Evolutionary conservation across 2,113 vertebrate species (phyloP), one percentile per base, ranked within the genome.

Genomic region (Sorex fumeus): DNA sequence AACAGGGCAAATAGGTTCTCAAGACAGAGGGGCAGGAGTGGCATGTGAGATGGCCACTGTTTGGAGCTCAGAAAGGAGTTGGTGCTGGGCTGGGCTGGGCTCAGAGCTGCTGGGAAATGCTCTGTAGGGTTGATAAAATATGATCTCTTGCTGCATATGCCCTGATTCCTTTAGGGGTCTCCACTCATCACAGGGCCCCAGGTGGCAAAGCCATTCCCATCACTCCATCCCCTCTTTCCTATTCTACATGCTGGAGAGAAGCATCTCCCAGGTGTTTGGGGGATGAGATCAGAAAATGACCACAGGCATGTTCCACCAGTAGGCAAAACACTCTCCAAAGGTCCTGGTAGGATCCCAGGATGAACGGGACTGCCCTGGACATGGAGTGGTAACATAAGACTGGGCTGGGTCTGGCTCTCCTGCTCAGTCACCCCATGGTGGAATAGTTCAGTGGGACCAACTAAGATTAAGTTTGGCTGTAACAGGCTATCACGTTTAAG

Each of bases 1-100:
- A 0, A 82, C 9, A 30, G 32, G 88, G 18, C 25, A n/a, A 95
- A 95, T 95, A 62, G 84, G 95, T 96, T 93, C 77, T 91, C 30
- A 11, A 64, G 77, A 27, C 8, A 9, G n/a, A n/a, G n/a, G 13
- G 83, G 36, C 6, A 0, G 88, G 70, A 9, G 30, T 5, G 5
- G 32, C 57, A 15, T 3, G 19, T 28, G 78, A 77, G 47, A 90
- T 3, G 16, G 32, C 30, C 28, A 23, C 45, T 18, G 3, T 72
- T 45, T 81, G 40, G 18, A 77, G 30, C 23, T 10, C 36, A 43
- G 53, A 53, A 53, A 53, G 18, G 53, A 53, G 4, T 19, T 53
- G 53, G 53, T 53, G 53, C 53, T 53, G 53, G 53, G 53, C 53
- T 53, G 53, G 53, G 53, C 53, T 15, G 13, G 79, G 62, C 72